A percentile compares a stretch with the other conserved stretches of the same genome.
These are phyloP conservation scores for Mystacornis crossleyi DNA, from an alignment of 2,113 vertebrate species.

Conservation along the genomic window DNA sequence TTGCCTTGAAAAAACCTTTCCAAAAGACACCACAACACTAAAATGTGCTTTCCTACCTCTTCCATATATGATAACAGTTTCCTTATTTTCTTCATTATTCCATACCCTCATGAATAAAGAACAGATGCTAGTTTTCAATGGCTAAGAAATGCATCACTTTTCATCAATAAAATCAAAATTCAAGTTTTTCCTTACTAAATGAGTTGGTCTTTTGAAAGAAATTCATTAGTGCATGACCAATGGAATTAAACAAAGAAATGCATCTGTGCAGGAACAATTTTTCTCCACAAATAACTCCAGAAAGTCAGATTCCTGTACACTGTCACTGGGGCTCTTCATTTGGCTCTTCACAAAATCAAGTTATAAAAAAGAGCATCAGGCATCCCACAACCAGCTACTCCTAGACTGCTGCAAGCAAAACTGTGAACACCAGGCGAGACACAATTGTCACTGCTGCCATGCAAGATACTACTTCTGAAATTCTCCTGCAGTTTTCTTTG, in stretches of 20 bases:
- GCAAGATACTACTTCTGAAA: not conserved
- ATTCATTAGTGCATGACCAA: not conserved
- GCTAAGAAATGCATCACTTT: not conserved
- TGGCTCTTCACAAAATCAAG: not conserved
- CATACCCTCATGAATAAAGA: not conserved
- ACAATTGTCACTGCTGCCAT: not conserved
- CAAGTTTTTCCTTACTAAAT: not conserved
- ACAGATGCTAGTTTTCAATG: not conserved
- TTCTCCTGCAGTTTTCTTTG: not conserved
- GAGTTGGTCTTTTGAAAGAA: not conserved
- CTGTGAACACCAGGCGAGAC: not conserved
- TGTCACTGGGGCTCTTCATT: not conserved
- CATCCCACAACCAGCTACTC: not conserved
- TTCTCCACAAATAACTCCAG: not conserved
- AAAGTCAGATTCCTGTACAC: not conserved
- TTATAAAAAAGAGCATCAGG: not conserved
- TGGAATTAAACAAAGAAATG: not conserved
- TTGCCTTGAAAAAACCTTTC: too few relatives aligned
- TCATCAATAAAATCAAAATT: not conserved
- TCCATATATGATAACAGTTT: not conserved
- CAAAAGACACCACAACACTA: too few relatives aligned
- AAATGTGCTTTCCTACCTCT: not conserved
- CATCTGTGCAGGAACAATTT: not conserved
- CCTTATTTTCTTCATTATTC: not conserved
- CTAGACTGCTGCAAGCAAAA: not conserved